These are phyloP conservation scores for Pampus argenteus DNA, from an alignment of 2,797 vertebrate species.

Conservation along the genomic window DNA sequence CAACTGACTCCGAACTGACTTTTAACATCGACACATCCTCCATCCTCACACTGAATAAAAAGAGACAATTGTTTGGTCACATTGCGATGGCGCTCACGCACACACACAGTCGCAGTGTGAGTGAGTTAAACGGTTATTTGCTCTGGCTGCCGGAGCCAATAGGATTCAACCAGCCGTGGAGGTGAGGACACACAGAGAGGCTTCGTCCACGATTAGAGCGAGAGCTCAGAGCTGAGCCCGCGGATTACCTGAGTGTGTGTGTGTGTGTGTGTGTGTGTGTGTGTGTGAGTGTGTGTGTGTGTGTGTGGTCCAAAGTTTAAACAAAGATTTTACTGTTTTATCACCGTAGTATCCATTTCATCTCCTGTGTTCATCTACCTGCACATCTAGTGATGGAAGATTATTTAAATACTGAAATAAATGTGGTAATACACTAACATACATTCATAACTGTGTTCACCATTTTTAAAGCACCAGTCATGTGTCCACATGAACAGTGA, in stretches of 20 bases:
- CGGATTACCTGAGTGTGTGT: constrained; percentile 64
- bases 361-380: no score
- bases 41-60: constrained; percentile 63
- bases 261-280: constrained; percentile 50
- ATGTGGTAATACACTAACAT: no score
- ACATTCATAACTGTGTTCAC: no score
- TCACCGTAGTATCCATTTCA: no score
- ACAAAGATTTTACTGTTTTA: no score
- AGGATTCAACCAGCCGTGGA: constrained; percentile 77
- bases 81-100: constrained; percentile 35
- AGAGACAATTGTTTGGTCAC: constrained; percentile 68
- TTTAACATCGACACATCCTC: constrained; percentile 57
- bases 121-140: constrained; percentile 79
- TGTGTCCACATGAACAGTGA: no score
- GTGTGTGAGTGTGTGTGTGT: constrained; percentile 44
- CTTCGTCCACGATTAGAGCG: constrained; percentile 68
- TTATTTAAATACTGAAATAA: no score
- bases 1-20: constrained; percentile 27
- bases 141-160: constrained; percentile 79
- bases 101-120: constrained; percentile 23
- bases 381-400: no score
- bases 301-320: background rate
- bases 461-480: no score
- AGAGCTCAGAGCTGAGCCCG: constrained; percentile 64
- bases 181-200: constrained; percentile 69